Conservation (phyloP, 1,140 invertebrate species). For the Papilio machaon region DNA sequence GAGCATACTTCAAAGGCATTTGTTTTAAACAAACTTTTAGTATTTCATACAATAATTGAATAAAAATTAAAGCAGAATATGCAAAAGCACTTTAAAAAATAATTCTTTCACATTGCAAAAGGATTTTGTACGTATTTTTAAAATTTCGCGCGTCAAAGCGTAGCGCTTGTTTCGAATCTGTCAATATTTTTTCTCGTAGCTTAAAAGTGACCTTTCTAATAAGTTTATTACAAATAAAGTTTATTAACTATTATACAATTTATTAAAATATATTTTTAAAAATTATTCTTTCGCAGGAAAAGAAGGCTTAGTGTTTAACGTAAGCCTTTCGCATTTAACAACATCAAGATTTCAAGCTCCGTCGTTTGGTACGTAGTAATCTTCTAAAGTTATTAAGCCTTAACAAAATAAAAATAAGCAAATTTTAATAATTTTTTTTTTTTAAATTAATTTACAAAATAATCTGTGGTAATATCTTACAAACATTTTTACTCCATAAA, state of each 20-base stretch:
- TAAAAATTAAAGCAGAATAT: neutral
- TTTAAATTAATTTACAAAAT: neutral
- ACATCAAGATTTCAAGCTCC: neutral
- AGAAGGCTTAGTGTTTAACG: neutral
- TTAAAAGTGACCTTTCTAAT: neutral
- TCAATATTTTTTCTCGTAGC: neutral
- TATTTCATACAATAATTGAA: neutral
- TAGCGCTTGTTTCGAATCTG: neutral
- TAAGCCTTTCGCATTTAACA: neutral
- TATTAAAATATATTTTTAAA: neutral
- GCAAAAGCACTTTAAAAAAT: neutral
- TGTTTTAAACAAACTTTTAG: neutral
- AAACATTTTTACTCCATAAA: constrained; percentile 44
- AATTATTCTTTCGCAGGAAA: neutral
- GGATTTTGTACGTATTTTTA: neutral
- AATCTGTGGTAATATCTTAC: neutral
- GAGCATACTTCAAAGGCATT: neutral
- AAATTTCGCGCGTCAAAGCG: neutral
- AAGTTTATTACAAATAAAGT: neutral
- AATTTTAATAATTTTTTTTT: too few species aligned
- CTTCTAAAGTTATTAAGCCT: neutral
- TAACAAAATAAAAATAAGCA: neutral
- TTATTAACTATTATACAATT: neutral
- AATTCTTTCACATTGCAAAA: neutral
- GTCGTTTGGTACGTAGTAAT: neutral